A percentile compares a stretch with the other conserved stretches of the same genome.
phyloP scores from a whole-genome alignment of 2,888 invertebrate species.

The Coelogynopora nodosa region DNA sequence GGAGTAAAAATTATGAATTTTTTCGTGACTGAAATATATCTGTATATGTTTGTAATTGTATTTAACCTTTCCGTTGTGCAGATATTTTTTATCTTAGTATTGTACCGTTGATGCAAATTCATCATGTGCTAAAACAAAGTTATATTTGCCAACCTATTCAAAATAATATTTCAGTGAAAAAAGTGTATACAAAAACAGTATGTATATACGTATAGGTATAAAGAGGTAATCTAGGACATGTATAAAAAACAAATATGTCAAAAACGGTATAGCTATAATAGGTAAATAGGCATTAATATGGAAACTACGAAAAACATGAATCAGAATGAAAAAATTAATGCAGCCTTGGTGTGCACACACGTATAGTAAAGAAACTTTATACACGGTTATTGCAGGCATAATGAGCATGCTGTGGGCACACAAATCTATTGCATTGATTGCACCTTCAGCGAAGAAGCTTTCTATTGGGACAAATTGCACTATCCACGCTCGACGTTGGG shows the following conservation, averaged over 20 bases:
- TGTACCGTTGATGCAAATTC: neutral
- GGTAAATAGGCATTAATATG: constrained; percentile 11
- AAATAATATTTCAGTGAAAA: constrained; percentile 6
- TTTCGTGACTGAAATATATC: no score
- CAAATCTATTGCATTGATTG: constrained; percentile 24
- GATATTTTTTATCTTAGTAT: constrained; percentile 17
- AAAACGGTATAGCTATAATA: constrained; percentile 27
- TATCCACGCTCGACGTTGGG: constrained; percentile 25
- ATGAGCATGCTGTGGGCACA: constrained; percentile 22
- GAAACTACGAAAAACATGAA: constrained; percentile 23
- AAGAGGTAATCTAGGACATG: neutral
- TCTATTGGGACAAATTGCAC: neutral
- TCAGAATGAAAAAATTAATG: constrained; percentile 7
- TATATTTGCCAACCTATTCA: constrained; percentile 23
- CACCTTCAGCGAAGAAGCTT: neutral
- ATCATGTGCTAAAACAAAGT: constrained; percentile 23
- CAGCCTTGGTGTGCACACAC: neutral
- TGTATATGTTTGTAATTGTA: no score
- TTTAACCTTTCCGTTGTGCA: neutral
- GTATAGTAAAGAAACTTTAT: neutral
- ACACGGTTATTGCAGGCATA: constrained; percentile 19
- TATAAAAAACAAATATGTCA: neutral
- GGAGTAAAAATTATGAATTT: no score
- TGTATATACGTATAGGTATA: constrained; percentile 1
- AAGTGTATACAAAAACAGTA: neutral